Evolutionary conservation across 2,797 vertebrate species (phyloP), one percentile per base, ranked within the genome.

Genomic region (Otus scops): DNA sequence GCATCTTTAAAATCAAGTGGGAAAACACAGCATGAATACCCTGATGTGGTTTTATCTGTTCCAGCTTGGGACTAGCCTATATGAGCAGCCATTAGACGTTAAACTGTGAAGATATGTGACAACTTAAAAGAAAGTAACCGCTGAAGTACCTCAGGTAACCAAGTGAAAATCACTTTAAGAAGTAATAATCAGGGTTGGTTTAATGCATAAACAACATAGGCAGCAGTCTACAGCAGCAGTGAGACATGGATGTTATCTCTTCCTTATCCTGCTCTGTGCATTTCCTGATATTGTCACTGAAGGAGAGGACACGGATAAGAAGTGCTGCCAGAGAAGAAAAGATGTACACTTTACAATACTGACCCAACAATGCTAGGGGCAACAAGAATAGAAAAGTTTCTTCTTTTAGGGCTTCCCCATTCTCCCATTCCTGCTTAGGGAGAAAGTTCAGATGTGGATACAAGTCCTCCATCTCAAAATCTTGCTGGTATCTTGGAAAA

Each of bases 271-370:
- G 26, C 18, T 39, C 61, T 67, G 34, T 32, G 16, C 16, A 28
- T 41, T 39, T 78, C 24, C 43, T 54, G 30, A 11, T 43, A 10
- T 0, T 5, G 3, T 7, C 41, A 53, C 6, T 18, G 11, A 45
- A 69, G 27, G 10, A 64, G 4, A 71, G 7, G n/a, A 47, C 22
- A 10, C 1, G 3, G 47, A 9, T 38, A 56, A 64, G 50, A 86
- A 51, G 20, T 4, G 11, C 38, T 59, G 26, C 45, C 68, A 22
- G 30, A 16, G 23, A 64, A 64, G 26, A 51, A 41, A 68, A 79
- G 27, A 64, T 0, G 0, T 32, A 15, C 6, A 10, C 10, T 5
- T 38, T 27, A 21, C 57, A 76, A 26, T 34, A 39, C 12, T 32
- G 24, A 82, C 45, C n/a, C 57, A 76, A 7, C 26, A 19, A 27